Conservation (phyloP, 2,113 vertebrate genomes). For the Datnioides undecimradiatus region DNA sequence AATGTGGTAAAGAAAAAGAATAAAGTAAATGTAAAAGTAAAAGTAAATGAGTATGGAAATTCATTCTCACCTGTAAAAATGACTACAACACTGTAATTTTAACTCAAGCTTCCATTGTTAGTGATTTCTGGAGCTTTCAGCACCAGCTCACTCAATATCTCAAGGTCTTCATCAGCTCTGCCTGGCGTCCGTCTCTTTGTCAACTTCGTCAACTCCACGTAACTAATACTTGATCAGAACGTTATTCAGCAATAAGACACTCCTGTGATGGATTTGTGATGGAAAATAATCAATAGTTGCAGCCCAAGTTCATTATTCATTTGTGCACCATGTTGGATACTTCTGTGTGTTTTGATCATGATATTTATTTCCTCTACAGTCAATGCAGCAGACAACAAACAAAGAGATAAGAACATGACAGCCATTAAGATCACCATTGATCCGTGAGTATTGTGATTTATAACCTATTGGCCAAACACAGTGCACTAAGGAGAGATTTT, state of each 20-base stretch:
- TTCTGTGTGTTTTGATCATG: neutral
- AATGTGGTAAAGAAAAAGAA: no score
- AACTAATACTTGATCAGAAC: no score
- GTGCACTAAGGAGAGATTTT: neutral
- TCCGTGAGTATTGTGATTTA: slow-evolving; percentile 88
- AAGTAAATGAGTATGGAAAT: no score
- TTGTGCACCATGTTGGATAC: neutral
- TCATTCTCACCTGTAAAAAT: neutral
- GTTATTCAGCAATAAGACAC: no score
- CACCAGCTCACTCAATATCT: no score
- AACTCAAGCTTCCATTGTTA: neutral
- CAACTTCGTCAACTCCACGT: no score
- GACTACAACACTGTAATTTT: neutral
- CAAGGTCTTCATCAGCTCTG: neutral
- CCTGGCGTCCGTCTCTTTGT: no score
- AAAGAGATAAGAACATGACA: slow-evolving; percentile 98
- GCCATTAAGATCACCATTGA: slow-evolving; percentile 98
- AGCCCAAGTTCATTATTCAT: neutral
- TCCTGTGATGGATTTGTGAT: neutral
- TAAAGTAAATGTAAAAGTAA: no score
- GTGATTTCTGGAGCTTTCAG: neutral
- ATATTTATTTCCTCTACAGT: slow-evolving; percentile 83
- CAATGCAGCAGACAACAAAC: slow-evolving; percentile 99
- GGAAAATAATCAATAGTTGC: neutral
- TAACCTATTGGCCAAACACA: neutral